Evolutionary conservation across 2,888 invertebrate species (phyloP), one percentile per base, ranked within the genome.

Genomic region (Troglohyphantes excavatus): DNA sequence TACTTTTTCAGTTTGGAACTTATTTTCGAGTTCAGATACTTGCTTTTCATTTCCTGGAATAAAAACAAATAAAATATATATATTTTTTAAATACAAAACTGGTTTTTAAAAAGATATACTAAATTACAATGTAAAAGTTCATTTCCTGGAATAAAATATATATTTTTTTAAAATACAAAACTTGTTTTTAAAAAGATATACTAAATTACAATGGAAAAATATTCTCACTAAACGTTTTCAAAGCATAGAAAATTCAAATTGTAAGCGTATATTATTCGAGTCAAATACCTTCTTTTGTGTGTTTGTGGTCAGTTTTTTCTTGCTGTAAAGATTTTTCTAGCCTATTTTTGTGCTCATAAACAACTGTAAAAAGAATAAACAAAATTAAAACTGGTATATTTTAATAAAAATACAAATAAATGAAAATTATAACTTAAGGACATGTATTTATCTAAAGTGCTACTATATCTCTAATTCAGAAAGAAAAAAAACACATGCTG

Each of bases 321-420:
- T 91, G 81, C 29, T 91, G 91, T 19, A 91, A 63, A 33, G 89
- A 91, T 70, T 91, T 91, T 82, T 91, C 91, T 59, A 91, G 43
- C 43, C 91, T 81, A 72, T 88, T 91, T 78, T 91, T 91, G 68
- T 91, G 91, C 81, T 91, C 91, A 78, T 91, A 91, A 13, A 91
- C 91, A 82, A 91, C 91, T 91, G 67, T 11, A 21, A 72, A 85
- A 33, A 53, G n/a, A 53, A n/a, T n/a, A n/a, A n/a, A n/a, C n/a
- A n/a, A n/a, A 1, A 23, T 17, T 46, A 29, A 72, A 46, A 61
- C 6, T 26, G 46, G 39, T 39, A 19, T 23, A 33, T 53, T 53
- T 53, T 17, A 17, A 11, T 13, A 53, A 17, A 13, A n/a, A 17
- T 9, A 53, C 9, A 53, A 53, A 53, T 39, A 39, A 39, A 2